Evolutionary conservation across 2,797 vertebrate species (phyloP), one percentile per base, ranked within the genome.

Genomic region (Bufotes viridis): DNA sequence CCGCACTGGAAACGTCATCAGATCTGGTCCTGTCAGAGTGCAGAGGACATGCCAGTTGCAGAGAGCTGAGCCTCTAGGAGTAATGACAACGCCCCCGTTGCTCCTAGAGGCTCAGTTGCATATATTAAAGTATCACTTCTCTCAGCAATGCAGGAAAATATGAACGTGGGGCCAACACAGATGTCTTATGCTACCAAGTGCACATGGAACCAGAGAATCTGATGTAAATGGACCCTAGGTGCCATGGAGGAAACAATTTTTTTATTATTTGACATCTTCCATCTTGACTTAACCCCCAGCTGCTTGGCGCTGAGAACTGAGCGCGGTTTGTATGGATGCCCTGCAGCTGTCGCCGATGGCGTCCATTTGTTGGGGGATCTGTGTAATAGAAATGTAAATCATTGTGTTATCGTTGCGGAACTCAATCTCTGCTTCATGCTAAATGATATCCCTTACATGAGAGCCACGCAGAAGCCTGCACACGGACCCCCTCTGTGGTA

Each of bases 311-410:
- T 80, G 76, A 55, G 65, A 65, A 80, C 61, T 72, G 81, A 72
- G 72, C 17, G 65, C 55, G 53, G 42, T 74, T 84, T 80, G 42
- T 78, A 20, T 80, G 22, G 26, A 49, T 88, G 20, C 17, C 29
- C 49, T 72, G 53, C 83, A 81, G 87, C 78, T 85, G 86, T n/a
- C 65, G 24, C 17, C 69, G 81, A 88, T 72, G 34, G 29, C 74
- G 34, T 78, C 18, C 20, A 88, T 84, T 88, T 88, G 61, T 84
- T 60, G 20, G 26, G 60, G 61, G 5, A 58, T 63, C 63, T 51
- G 11, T 69, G 22, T n/a, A 42, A 24, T 78, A 57, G 13, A 87
- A 34, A 81, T 87, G 65, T 55, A 22, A 67, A 58, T 69, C 49
- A 55, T 65, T 69, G 14, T 69, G 13, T 51, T 65, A 24, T 51